Base-by-base conservation (phyloP, 1,140 invertebrate species). In the Leptopilina boulardi region DNA sequence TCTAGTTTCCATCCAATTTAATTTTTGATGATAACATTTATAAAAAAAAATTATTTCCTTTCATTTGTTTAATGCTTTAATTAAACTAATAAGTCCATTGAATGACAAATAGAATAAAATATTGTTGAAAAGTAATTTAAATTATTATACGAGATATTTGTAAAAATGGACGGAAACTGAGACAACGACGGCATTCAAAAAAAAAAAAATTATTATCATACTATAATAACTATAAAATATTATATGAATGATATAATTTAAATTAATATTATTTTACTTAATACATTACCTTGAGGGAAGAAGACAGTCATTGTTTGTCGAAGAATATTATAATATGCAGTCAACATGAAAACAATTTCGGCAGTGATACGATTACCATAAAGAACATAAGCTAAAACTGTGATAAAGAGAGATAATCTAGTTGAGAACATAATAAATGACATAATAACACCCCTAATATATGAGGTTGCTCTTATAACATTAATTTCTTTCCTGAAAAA, bases 381-480 rank as follows among this genome's bases (percentile, higher is more conserved):
- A 0, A 95, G 91, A 5, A 97, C 93, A 82, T 95, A 97, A 0
- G 94, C 92, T n/a, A 97, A 88, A 23, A 98, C 94, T 1, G 94
- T 95, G 0, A 96, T 86, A 79, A 97, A 96, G 1, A 97, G 92
- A 0, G 96, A 94, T 0, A 97, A 87, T 86, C 96, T 95, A 0
- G 96, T 94, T 76, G 95, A 94, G 74, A 96, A 93, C n/a, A 93
- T 92, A 3, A 94, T 93, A 82, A 94, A 94, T 0, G 93, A 94
- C 84, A 94, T 91, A 80, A 94, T 94, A 1, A 95, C 88, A 6
- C 94, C 95, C 75, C 94, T 91, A 0, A 96, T 92, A 85, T 94
- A 94, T 0, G 94, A 94, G 59, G 94, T 93, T 47, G 92, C 91
- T 79, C 92, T 92, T 44, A 97, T 94, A 0, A 94, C 93, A 73